These are phyloP conservation scores for Meghimatium bilineatum DNA, from an alignment of 2,888 invertebrate species.

Conservation along the genomic window DNA sequence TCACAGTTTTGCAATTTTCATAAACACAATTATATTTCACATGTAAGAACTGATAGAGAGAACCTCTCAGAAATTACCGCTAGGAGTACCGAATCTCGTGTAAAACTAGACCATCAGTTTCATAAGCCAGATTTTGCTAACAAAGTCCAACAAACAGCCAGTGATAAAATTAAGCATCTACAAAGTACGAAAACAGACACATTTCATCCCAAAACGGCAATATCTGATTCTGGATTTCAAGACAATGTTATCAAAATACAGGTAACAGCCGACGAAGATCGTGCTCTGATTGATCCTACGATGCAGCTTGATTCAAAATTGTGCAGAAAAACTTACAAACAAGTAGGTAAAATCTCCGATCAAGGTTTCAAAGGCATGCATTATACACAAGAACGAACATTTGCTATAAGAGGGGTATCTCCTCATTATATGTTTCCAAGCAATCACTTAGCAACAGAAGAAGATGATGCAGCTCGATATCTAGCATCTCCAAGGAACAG, in stretches of 20 bases:
- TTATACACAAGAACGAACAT: not conserved
- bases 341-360: not conserved
- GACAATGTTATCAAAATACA: conserved; percentile 1
- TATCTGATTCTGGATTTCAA: not conserved
- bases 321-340: too few species aligned
- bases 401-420: not conserved
- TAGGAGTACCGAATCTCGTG: not conserved
- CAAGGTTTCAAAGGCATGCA: not conserved
- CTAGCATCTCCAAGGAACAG: conserved; percentile 57
- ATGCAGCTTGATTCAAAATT: not conserved
- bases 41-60: not conserved
- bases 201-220: not conserved
- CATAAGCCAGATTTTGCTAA: not conserved
- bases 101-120: not conserved
- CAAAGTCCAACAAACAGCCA: not conserved
- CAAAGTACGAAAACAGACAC: not conserved
- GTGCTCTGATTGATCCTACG: too few species aligned
- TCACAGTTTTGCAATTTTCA: not conserved
- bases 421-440: conserved; percentile 39
- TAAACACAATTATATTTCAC: not conserved
- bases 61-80: not conserved
- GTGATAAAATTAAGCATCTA: not conserved
- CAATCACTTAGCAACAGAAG: not conserved
- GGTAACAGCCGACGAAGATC: conserved; percentile 7
- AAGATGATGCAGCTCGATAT: not conserved